Evolutionary conservation across 2,888 invertebrate genomes (phyloP).

Genomic region (Urechis unicinctus): DNA sequence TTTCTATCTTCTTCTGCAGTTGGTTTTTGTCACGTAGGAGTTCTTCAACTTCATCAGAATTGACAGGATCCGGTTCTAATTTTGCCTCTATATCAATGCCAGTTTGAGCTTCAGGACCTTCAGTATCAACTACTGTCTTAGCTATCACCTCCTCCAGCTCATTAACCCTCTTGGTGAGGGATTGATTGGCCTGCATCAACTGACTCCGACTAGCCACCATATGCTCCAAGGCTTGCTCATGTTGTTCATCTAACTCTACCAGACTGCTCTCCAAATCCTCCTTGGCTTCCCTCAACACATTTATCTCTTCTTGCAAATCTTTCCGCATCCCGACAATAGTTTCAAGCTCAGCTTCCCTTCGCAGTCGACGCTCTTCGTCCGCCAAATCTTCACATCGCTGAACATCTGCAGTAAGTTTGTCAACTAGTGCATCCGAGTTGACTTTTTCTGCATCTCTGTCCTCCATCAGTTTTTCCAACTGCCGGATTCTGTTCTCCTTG

Average conservation of each 20-base stretch:
- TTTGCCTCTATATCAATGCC: too few species aligned
- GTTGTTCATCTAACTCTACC: conserved; percentile 69
- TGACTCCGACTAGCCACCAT: too few species aligned
- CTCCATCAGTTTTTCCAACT: background rate
- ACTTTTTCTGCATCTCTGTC: background rate
- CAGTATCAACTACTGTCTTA: too few species aligned
- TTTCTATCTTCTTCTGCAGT: background rate
- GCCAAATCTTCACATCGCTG: too few species aligned
- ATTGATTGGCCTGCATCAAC: conserved; percentile 1
- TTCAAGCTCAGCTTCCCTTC: too few species aligned
- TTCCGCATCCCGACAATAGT: too few species aligned
- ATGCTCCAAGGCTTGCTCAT: conserved; percentile 57
- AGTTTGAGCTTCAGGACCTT: conserved; percentile 13
- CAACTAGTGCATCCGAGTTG: background rate
- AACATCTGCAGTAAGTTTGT: too few species aligned
- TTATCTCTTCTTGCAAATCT: conserved; percentile 5
- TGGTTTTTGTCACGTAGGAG: too few species aligned
- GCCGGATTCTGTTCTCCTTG: background rate
- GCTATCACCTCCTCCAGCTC: conserved; percentile 4
- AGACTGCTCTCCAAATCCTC: conserved; percentile 39
- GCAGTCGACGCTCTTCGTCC: too few species aligned
- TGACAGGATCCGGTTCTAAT: too few species aligned
- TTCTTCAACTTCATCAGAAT: conserved; percentile 16
- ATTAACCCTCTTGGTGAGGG: conserved; percentile 2
- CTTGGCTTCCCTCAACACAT: background rate